phyloP scores from a whole-genome alignment of 2,797 vertebrate species.

The Propithecus perrieri region DNA sequence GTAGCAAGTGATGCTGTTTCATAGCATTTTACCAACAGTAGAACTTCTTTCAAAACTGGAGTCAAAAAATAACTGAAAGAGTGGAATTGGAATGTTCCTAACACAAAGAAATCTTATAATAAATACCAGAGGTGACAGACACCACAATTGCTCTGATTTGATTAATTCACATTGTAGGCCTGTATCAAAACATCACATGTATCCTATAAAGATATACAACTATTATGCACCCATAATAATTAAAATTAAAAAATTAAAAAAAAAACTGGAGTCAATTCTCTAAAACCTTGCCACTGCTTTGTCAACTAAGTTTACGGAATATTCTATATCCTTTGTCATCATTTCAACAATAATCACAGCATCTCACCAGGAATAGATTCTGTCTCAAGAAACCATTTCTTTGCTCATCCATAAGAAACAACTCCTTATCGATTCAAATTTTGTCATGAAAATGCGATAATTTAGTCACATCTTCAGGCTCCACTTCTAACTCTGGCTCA shows the following conservation, averaged over 20 bases:
- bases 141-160: no score
- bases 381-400: neutral
- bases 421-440: neutral
- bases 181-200: no score
- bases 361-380: neutral
- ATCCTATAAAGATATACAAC: no score
- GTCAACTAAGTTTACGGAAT: neutral
- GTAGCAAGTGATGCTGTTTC: neutral
- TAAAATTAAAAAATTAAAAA: no score
- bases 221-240: no score
- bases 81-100: no score
- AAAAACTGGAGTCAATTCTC: neutral
- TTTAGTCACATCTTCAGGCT: neutral
- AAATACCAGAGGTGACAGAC: no score
- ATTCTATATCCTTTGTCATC: neutral
- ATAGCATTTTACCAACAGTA: neutral
- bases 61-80: neutral
- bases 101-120: no score
- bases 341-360: neutral
- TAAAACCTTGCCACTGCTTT: neutral
- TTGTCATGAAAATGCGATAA: neutral
- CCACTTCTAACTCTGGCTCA: neutral
- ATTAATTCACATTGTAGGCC: no score
- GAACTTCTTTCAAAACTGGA: neutral
- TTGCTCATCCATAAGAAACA: neutral